Base-by-base conservation (phyloP, 2,888 invertebrate genomes). In the Hirtodrosophila duncani region DNA sequence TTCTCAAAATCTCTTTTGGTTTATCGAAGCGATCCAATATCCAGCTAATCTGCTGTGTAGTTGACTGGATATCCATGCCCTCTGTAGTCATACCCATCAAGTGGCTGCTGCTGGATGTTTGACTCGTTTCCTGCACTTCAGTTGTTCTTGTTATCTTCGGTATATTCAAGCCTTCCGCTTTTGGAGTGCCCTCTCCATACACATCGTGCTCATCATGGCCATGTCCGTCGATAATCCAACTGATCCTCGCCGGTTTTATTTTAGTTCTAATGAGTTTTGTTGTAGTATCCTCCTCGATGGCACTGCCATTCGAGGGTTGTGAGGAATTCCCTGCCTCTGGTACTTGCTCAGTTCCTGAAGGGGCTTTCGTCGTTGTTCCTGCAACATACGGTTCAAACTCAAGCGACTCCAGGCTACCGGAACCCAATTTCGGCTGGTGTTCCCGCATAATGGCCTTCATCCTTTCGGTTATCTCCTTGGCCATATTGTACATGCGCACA, bases 391-490 rank as follows among this genome's bases (percentile, higher is more conserved):
- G 31, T 1, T 57, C 20, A 9, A 53, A 34, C 21, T 59, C 49
- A 0, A 31, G 9, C 1, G 67, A 67, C 5, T 68, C 75, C 3
- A 45, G 1, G 26, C 72, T 72, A 9, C 13, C 23, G 0, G 81
- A 69, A 2, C 31, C 49, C 2, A 80, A 3, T 4, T 53, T 6
- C 6, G 66, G 29, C 31, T 82, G 79, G 24, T 71, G 85, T 7
- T 78, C 83, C 9, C 64, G 66, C 13, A 86, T 81, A 11, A 86
- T 71, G 5, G 63, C 69, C 38, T 82, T 81, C 84, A 86, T 84
- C 59, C 81, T 82, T 26, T 83, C 77, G 23, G 75, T 78, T 1
- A 87, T 78, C n/a, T 85, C 83, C 29, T 74, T 81, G 20, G 82
- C 82, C 48, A 85, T 63, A 11, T 83, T 66, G 39, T 85, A 84